Conservation (phyloP, 2,888 invertebrate species). For the Steromphala cineraria region DNA sequence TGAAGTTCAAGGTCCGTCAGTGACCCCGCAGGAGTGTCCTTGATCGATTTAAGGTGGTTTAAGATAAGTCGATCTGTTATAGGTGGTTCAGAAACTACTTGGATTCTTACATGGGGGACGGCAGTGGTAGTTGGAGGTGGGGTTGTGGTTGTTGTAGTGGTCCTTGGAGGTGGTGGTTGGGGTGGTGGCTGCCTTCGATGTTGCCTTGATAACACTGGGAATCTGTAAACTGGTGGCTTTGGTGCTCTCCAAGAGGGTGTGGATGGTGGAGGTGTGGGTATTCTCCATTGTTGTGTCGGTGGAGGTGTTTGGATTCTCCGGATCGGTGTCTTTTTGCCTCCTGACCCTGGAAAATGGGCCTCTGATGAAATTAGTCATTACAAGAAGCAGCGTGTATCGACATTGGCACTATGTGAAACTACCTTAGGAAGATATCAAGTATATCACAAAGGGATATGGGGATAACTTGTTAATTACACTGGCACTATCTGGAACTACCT, state of each 20-base stretch:
- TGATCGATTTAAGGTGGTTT: too few relatives aligned
- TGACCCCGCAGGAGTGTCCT: too few relatives aligned
- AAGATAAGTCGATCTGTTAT: not conserved
- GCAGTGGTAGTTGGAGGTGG: not conserved
- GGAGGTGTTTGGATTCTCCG: too few relatives aligned
- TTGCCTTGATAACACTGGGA: too few relatives aligned
- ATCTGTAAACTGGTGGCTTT: too few relatives aligned
- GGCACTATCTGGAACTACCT: too few relatives aligned
- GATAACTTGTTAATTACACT: too few relatives aligned
- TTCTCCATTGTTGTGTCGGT: too few relatives aligned
- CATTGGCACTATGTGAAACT: too few relatives aligned
- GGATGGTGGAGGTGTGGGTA: not conserved
- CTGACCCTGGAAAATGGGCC: slow-evolving; percentile 4
- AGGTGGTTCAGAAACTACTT: not conserved
- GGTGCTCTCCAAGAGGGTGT: not conserved
- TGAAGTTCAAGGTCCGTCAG: too few relatives aligned
- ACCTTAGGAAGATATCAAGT: too few relatives aligned
- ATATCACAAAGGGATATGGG: too few relatives aligned
- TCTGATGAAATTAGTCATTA: slow-evolving; percentile 8
- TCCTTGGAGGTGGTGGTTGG: not conserved
- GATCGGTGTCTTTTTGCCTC: not conserved
- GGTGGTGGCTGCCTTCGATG: not conserved
- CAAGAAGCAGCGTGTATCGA: not conserved
- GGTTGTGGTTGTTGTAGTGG: not conserved
- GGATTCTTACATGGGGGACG: not conserved